These are phyloP conservation scores for Alcedo atthis DNA, from an alignment of 2,797 vertebrate genomes.

Conservation along the genomic window DNA sequence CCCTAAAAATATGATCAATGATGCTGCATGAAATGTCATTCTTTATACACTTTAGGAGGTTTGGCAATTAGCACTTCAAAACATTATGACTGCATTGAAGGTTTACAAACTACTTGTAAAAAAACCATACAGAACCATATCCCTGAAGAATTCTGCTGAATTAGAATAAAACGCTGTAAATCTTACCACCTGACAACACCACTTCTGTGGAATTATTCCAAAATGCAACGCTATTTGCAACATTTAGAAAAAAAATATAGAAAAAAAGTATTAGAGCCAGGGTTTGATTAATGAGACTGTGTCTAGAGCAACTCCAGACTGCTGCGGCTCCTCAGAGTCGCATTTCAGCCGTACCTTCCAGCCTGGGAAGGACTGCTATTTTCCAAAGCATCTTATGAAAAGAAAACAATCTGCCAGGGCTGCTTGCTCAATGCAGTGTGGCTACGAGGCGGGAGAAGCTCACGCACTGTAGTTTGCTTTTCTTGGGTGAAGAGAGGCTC, in stretches of 20 bases:
- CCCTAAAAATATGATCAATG: constrained; percentile 75
- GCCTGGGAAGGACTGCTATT: constrained; percentile 21
- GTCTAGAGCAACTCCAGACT: constrained; percentile 25
- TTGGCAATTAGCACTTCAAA: constrained; percentile 73
- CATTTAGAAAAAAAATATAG: neutral
- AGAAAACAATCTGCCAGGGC: constrained; percentile 16
- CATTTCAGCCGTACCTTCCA: constrained; percentile 1
- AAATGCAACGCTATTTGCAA: constrained; percentile 53
- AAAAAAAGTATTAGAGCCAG: neutral
- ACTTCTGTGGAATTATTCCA: constrained; percentile 55
- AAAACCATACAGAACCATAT: constrained; percentile 8
- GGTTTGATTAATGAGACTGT: constrained; percentile 67
- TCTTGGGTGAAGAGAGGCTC: constrained; percentile 41
- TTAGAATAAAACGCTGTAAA: constrained; percentile 70
- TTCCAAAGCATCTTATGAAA: constrained; percentile 40
- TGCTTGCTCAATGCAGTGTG: constrained; percentile 12
- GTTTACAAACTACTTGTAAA: constrained; percentile 26
- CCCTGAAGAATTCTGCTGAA: constrained; percentile 56
- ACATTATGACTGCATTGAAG: constrained; percentile 42
- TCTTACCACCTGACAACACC: constrained; percentile 57
- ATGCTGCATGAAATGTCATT: constrained; percentile 71
- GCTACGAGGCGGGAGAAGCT: constrained; percentile 25
- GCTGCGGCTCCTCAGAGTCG: constrained; percentile 40
- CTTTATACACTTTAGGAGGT: constrained; percentile 71
- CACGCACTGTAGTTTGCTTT: constrained; percentile 30